These are phyloP conservation scores for Lathamus discolor DNA, from an alignment of 2,113 vertebrate species.

Conservation along the genomic window DNA sequence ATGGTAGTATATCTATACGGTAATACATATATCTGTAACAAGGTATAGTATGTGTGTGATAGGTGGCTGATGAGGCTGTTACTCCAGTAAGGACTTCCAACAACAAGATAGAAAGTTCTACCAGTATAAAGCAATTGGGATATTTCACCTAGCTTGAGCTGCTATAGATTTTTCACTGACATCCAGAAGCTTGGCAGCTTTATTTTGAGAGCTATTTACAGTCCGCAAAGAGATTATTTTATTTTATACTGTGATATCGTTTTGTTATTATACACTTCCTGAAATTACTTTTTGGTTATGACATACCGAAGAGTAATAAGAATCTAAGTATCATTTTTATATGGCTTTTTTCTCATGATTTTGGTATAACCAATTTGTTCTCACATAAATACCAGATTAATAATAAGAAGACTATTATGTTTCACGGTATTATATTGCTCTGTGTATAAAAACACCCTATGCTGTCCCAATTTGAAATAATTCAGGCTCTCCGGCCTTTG, in stretches of 20 bases:
- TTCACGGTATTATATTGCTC: background rate
- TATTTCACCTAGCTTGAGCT: background rate
- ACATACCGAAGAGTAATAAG: background rate
- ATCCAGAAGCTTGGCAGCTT: background rate
- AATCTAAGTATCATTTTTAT: background rate
- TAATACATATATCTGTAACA: background rate
- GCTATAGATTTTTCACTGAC: background rate
- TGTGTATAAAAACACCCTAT: background rate
- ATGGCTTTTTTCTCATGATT: background rate
- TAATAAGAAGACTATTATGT: background rate
- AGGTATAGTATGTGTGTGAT: background rate
- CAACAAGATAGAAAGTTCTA: background rate
- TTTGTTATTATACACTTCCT: background rate
- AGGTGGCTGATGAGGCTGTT: background rate
- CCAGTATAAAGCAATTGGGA: background rate
- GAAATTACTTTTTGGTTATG: constrained; percentile 16
- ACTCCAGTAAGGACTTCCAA: background rate
- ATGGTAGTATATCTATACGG: too few relatives aligned
- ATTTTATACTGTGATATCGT: background rate
- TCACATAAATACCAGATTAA: background rate
- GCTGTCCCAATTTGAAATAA: background rate
- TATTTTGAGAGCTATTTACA: constrained; percentile 24
- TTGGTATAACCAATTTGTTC: background rate
- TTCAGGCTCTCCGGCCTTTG: background rate
- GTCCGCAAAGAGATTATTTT: background rate